phyloP scores from a whole-genome alignment of 2,797 vertebrate genomes.

The Hypotaenidia okinawae region DNA sequence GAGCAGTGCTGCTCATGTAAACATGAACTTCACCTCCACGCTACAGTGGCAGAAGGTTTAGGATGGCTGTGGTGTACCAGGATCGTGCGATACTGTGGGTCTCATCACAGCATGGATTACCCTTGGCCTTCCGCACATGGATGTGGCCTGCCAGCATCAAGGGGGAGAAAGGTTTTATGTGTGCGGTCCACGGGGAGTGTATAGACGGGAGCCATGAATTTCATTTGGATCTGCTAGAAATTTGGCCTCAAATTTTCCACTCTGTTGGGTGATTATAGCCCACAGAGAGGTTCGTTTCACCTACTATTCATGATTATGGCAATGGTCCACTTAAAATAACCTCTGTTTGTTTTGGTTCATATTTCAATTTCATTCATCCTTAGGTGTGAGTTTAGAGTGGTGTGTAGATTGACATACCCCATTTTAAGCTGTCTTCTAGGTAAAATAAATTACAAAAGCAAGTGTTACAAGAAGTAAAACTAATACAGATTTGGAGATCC shows the following conservation, averaged over 20 bases:
- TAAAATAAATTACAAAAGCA: not conserved
- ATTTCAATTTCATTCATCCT: not conserved
- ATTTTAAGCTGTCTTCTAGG: not conserved
- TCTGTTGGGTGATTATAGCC: not conserved
- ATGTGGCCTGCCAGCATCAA: not conserved
- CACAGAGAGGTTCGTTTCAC: not conserved
- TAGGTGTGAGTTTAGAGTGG: not conserved
- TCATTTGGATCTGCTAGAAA: not conserved
- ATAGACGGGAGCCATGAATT: not conserved
- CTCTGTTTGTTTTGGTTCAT: not conserved
- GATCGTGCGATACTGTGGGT: not conserved
- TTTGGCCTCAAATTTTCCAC: not conserved
- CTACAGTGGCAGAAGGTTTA: not conserved
- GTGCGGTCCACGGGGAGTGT: not conserved
- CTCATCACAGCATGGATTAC: not conserved
- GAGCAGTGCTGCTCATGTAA: not conserved
- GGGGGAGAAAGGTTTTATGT: not conserved
- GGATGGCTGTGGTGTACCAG: not conserved
- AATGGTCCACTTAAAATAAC: not conserved
- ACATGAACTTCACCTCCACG: not conserved
- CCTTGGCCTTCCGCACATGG: not conserved
- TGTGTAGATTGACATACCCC: not conserved
- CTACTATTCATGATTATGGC: not conserved
- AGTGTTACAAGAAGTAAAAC: not conserved
- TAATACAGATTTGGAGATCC: not conserved